Percentiles rank a stretch among this genome's conserved stretches.
Conservation (phyloP, 2,113 vertebrate species). For the Gallinago jamesoni region DNA sequence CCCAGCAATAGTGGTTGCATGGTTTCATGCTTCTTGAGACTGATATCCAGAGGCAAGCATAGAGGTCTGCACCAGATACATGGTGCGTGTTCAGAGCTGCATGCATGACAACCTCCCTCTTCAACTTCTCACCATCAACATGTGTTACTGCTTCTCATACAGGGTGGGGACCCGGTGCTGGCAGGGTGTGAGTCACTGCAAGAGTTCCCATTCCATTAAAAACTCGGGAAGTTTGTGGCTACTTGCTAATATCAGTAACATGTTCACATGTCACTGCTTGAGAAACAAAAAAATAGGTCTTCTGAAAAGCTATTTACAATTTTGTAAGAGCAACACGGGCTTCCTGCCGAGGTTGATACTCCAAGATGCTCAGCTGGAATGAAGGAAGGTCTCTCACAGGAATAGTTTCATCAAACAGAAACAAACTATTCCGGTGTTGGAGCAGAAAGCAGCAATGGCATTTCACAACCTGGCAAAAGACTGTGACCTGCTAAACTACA, state of each 20-base stretch:
- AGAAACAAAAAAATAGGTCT: neutral
- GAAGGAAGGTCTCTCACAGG: neutral
- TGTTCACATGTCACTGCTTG: accelerated
- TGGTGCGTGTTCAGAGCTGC: accelerated
- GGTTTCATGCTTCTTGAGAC: neutral
- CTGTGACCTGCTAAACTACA: neutral
- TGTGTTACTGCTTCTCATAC: neutral
- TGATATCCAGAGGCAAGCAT: neutral
- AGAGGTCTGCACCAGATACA: neutral
- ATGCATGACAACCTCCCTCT: neutral
- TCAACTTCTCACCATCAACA: neutral
- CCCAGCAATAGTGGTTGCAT: neutral
- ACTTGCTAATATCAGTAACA: neutral
- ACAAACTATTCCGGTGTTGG: neutral
- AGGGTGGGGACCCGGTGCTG: neutral
- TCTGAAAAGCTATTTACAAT: neutral
- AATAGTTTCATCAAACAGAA: neutral
- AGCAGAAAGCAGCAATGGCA: neutral
- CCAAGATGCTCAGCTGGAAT: neutral
- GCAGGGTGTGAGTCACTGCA: neutral
- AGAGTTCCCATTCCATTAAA: neutral
- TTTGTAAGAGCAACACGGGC: neutral
- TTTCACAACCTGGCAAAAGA: neutral
- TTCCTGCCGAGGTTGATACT: neutral
- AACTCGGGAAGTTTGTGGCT: neutral